Percentiles rank a stretch among this genome's conserved stretches.
Evolutionary conservation across 1,140 invertebrate species (phyloP).

Genomic region (Sinonovacula constricta): DNA sequence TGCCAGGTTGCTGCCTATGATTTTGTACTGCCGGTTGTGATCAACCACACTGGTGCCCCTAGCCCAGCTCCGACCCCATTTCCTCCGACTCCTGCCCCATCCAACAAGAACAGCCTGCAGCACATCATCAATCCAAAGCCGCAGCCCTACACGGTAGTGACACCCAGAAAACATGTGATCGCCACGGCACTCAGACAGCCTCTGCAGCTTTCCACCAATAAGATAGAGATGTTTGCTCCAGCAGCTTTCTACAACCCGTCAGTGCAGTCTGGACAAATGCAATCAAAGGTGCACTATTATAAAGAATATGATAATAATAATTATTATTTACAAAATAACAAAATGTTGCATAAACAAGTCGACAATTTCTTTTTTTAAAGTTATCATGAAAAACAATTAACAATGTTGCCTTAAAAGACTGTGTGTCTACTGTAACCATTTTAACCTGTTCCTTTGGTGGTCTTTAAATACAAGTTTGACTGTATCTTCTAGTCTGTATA

Average conservation of each 20-base stretch:
- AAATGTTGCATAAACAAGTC: no score
- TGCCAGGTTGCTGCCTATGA: slow-evolving; percentile 78
- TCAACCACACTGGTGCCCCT: slow-evolving; percentile 73
- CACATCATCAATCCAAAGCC: slow-evolving; percentile 76
- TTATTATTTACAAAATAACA: no score
- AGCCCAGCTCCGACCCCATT: slow-evolving; percentile 70
- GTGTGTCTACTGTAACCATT: no score
- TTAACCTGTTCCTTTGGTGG: no score
- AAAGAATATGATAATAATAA: no score
- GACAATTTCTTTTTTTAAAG: no score
- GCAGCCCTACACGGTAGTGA: slow-evolving; percentile 63
- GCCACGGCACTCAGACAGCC: slow-evolving; percentile 75
- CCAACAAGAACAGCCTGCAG: slow-evolving; percentile 72
- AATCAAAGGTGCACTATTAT: slow-evolving; percentile 51
- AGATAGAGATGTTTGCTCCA: slow-evolving; percentile 70
- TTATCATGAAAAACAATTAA: no score
- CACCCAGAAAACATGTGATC: slow-evolving; percentile 74
- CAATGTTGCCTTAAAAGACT: no score
- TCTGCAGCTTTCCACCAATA: slow-evolving; percentile 69
- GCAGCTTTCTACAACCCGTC: slow-evolving; percentile 62
- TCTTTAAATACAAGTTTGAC: no score
- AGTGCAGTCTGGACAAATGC: slow-evolving; percentile 45
- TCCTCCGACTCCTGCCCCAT: slow-evolving; percentile 70
- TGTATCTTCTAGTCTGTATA: no score
- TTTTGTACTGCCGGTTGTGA: slow-evolving; percentile 75